These are phyloP conservation scores for Acropternis orthonyx DNA, from an alignment of 2,797 vertebrate species.

Conservation along the genomic window DNA sequence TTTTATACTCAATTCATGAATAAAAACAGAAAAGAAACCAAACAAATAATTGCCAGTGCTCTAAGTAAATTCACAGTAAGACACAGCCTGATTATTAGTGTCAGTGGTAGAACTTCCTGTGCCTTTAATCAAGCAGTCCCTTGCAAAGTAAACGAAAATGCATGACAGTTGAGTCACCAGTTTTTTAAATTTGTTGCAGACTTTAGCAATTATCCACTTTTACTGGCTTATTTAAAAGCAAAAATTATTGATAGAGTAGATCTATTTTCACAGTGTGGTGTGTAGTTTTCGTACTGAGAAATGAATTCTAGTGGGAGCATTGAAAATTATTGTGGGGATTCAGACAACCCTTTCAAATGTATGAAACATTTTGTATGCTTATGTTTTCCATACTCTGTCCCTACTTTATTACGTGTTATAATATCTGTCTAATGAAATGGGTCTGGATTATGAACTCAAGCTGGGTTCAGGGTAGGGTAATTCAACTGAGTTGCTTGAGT, in stretches of 20 bases:
- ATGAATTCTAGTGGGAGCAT: neutral
- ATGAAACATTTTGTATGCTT: neutral
- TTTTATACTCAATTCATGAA: neutral
- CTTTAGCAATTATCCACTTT: slow-evolving; percentile 6
- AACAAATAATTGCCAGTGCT: neutral
- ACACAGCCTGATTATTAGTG: neutral
- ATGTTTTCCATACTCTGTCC: neutral
- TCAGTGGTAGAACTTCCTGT: neutral
- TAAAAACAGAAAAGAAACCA: neutral
- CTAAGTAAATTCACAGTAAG: neutral
- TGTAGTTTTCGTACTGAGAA: neutral
- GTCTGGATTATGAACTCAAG: neutral
- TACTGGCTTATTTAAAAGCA: slow-evolving; percentile 5
- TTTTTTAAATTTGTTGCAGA: neutral
- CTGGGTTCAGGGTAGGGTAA: neutral
- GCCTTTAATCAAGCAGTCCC: neutral
- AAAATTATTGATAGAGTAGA: neutral
- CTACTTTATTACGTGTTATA: neutral
- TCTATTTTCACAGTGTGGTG: neutral
- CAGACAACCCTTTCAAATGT: neutral
- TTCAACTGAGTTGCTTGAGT: neutral
- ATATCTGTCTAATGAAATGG: neutral
- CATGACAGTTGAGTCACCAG: neutral
- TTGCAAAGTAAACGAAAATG: neutral
- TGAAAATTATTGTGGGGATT: neutral